Evolutionary conservation across 2,113 vertebrate species (phyloP).

Genomic region (Hiodon tergisus): DNA sequence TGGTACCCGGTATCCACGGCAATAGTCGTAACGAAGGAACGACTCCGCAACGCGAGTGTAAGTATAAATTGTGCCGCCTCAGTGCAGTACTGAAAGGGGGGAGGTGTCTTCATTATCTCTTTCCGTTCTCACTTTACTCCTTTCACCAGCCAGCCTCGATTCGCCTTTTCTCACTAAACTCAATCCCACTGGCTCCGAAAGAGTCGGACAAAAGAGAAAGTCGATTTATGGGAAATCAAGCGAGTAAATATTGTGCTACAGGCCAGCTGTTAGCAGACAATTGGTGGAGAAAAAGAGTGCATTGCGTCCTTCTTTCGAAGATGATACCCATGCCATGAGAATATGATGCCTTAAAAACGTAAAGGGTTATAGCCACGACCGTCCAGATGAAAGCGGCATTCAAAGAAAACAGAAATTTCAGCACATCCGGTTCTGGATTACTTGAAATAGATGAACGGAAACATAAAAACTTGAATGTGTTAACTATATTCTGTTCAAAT

Average conservation of each 20-base stretch:
- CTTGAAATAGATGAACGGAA: no score
- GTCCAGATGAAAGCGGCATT: no score
- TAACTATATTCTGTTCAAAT: no score
- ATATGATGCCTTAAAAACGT: no score
- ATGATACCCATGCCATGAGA: no score
- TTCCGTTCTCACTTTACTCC: constrained; percentile 9
- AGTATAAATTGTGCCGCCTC: constrained; percentile 5
- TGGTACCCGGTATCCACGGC: constrained; percentile 21
- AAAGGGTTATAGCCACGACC: no score
- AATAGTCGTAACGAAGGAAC: not conserved
- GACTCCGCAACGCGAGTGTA: not conserved
- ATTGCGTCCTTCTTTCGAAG: no score
- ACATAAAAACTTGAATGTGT: no score
- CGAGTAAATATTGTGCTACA: not conserved
- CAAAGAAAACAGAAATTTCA: no score
- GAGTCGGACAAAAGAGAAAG: constrained; percentile 22
- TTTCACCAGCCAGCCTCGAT: constrained; percentile 6
- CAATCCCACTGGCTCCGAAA: constrained; percentile 17
- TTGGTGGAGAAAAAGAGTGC: no score
- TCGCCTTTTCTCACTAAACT: not conserved
- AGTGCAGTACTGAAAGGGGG: constrained; percentile 17
- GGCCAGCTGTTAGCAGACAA: no score
- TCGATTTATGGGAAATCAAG: not conserved
- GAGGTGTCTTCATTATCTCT: constrained; percentile 5
- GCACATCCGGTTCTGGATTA: no score